Conservation (phyloP, 35 echinoderm and acorn worm genomes). For the Apostichopus japonicus region DNA sequence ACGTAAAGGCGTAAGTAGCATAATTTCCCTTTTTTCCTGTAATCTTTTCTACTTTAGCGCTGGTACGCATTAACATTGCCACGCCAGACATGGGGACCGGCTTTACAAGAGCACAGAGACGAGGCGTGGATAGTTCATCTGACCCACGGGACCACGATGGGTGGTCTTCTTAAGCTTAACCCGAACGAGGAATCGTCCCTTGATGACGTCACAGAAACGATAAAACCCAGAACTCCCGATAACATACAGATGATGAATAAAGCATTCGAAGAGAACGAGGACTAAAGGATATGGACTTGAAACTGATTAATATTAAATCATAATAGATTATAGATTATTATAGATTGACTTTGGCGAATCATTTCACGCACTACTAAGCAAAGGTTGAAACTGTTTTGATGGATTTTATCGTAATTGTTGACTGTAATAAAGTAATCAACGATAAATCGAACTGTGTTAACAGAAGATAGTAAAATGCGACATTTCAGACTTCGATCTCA, state of each 20-base stretch:
- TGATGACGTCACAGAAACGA: neutral
- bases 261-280: neutral
- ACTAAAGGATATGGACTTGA: neutral
- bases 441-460: too few relatives aligned
- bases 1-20: neutral
- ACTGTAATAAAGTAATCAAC: too few relatives aligned
- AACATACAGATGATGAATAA: neutral
- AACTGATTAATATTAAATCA: too few relatives aligned
- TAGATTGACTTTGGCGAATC: too few relatives aligned
- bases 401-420: too few relatives aligned
- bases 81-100: slow-evolving; percentile 40
- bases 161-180: slow-evolving; percentile 1
- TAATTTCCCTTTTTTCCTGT: neutral
- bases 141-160: slow-evolving; percentile 39
- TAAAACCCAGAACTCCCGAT: neutral
- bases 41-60: neutral
- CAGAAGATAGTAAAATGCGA: too few relatives aligned
- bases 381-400: too few relatives aligned
- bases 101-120: slow-evolving; percentile 52
- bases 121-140: slow-evolving; percentile 60
- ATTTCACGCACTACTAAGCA: too few relatives aligned
- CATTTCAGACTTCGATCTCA: too few relatives aligned
- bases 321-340: too few relatives aligned
- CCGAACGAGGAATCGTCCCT: neutral
- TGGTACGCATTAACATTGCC: neutral